Evolutionary conservation across 2,888 invertebrate species (phyloP), one percentile per base, ranked within the genome.

Genomic region (Cheilosia pagana): DNA sequence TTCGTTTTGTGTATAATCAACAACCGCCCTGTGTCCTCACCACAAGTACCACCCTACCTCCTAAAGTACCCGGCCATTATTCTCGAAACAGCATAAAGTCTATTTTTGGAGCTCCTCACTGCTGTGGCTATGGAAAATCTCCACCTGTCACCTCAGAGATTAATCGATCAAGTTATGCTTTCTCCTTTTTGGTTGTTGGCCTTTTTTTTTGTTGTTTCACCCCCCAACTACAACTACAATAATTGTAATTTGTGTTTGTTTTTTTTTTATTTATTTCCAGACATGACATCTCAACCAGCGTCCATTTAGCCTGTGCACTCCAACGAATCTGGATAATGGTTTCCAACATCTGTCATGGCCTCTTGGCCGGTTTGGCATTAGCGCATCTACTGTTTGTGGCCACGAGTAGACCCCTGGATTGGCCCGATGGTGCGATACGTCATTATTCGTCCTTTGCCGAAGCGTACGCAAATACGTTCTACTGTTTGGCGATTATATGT

Each of bases 251-350:
- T 25, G 14, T 21, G 12, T 23, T 10, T 14, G 50, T 23, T 70
- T 39, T 25, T 63, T 76, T 48, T 48, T 48, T 31, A 59, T 60
- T 70, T 50, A 35, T 21, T 86, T 87, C 2, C 71, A 90, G 91
- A 70, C 89, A 87, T 72, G 90, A 89, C 76, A 91, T 92, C 82
- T 89, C 89, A 65, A 90, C 89, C 76, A 91, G 89, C 72, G 90
- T 92, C 41, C 90, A 91, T 88, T 87, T 92, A 85, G 91, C 92
- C 79, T 92, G 92, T 89, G 88, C 90, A 67, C 90, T 92, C 83
- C 94, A 94, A 91, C 92, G 92, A 89, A 91, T 92, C 88, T 94
- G 93, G 93, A 91, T 93, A 88, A 92, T 93, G 87, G 89, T 94
- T 76, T 92, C 93, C 45, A 93, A 92, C 67, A 91, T 94, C 59